These are phyloP conservation scores for Turnix velox DNA, from an alignment of 2,113 vertebrate species.

Conservation along the genomic window DNA sequence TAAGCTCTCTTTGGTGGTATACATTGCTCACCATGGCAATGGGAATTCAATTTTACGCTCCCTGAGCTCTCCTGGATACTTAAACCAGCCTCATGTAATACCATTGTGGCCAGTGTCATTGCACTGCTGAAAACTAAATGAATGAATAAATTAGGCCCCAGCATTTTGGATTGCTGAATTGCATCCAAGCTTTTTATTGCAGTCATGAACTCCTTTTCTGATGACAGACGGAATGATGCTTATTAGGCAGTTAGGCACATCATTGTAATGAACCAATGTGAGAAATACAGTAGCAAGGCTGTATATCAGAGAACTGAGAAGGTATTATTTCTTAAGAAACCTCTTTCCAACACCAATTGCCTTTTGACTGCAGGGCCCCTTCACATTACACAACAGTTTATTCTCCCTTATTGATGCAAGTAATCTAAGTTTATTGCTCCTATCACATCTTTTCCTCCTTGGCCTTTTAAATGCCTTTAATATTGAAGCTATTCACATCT, in stretches of 20 bases:
- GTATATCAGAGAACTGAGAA: slow-evolving; percentile 23
- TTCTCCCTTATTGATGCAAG: slow-evolving; percentile 50
- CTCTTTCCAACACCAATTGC: slow-evolving; percentile 31
- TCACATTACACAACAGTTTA: slow-evolving; percentile 33
- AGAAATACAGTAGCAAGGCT: not conserved
- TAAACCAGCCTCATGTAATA: slow-evolving; percentile 62
- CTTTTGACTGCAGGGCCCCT: slow-evolving; percentile 44
- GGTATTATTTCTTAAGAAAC: slow-evolving; percentile 46
- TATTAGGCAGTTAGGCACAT: slow-evolving; percentile 4
- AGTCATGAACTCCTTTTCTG: slow-evolving; percentile 15
- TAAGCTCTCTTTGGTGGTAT: not conserved
- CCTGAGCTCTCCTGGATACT: slow-evolving; percentile 49
- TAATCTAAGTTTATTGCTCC: slow-evolving; percentile 49
- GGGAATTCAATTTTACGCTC: slow-evolving; percentile 68
- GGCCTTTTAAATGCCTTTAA: slow-evolving; percentile 34
- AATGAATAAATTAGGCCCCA: slow-evolving; percentile 67
- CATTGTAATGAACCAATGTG: not conserved
- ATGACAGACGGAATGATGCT: slow-evolving; percentile 11
- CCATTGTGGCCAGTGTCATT: slow-evolving; percentile 51
- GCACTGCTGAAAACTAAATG: slow-evolving; percentile 62
- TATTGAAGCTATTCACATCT: not conserved
- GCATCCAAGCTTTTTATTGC: slow-evolving; percentile 53
- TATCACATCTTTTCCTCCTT: slow-evolving; percentile 29
- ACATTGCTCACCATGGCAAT: slow-evolving; percentile 69
- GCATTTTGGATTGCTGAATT: slow-evolving; percentile 60